phyloP scores from a whole-genome alignment of 2,797 vertebrate species.

The Sebastes taczanowskii region DNA sequence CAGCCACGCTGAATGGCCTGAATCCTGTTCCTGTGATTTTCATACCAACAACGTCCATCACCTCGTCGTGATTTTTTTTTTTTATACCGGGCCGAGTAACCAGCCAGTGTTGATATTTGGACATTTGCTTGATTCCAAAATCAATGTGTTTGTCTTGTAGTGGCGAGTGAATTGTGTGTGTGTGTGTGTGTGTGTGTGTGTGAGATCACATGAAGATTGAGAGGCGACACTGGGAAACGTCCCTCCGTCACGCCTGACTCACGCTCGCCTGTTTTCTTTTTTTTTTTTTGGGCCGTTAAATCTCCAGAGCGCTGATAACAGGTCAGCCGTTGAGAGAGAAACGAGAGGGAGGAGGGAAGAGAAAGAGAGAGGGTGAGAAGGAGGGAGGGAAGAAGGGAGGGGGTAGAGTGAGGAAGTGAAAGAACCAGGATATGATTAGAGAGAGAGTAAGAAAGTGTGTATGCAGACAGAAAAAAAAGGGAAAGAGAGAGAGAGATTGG shows the following conservation, averaged over 20 bases:
- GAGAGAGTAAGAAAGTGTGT: slow-evolving; percentile 58
- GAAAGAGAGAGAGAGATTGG: slow-evolving; percentile 56
- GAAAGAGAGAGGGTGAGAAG: slow-evolving; percentile 1
- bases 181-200: not conserved
- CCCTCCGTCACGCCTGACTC: slow-evolving; percentile 63
- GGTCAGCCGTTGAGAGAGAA: slow-evolving; percentile 75
- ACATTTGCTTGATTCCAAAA: slow-evolving; percentile 24
- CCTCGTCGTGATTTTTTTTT: slow-evolving; percentile 8
- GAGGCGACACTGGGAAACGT: slow-evolving; percentile 64
- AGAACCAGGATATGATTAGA: slow-evolving; percentile 65
- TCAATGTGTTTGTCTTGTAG: slow-evolving; percentile 19
- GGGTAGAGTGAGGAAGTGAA: slow-evolving; percentile 37
- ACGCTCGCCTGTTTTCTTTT: slow-evolving; percentile 28
- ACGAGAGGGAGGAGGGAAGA: slow-evolving; percentile 36
- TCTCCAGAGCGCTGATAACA: slow-evolving; percentile 75
- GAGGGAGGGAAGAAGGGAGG: slow-evolving; percentile 32
- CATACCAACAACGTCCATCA: slow-evolving; percentile 29
- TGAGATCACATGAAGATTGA: slow-evolving; percentile 43
- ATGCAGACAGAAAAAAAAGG: slow-evolving; percentile 31
- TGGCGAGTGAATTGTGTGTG: not conserved
- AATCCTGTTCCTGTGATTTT: slow-evolving; percentile 59
- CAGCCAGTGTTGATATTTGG: not conserved
- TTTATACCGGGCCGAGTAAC: not conserved
- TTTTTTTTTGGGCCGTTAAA: slow-evolving; percentile 59
- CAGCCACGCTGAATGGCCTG: slow-evolving; percentile 46